Evolutionary conservation across 2,113 vertebrate species (phyloP).

Genomic region (Okapia johnstoni): DNA sequence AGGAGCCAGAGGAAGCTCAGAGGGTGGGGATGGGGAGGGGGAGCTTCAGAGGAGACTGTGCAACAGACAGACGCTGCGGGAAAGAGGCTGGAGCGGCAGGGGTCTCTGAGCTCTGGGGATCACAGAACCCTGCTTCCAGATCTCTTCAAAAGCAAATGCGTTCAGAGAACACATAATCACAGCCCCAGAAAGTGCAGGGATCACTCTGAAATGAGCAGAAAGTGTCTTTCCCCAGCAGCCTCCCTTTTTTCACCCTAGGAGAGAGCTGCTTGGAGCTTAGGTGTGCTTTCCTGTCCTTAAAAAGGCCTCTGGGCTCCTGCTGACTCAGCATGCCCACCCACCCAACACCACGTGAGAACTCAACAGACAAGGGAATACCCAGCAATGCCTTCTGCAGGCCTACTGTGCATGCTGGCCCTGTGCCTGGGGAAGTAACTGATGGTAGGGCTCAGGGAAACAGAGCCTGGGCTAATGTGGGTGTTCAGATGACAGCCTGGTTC

Average conservation of each 20-base stretch:
- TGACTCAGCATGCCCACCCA: not conserved
- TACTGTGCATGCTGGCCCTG: not conserved
- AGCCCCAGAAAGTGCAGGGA: not conserved
- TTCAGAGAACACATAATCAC: not conserved
- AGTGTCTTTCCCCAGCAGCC: not conserved
- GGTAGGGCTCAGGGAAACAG: not conserved
- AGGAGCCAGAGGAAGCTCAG: not conserved
- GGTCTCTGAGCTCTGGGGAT: not conserved
- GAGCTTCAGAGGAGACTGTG: not conserved
- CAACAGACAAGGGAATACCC: not conserved
- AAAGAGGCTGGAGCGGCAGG: not conserved
- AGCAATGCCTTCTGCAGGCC: not conserved
- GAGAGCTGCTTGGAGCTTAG: not conserved
- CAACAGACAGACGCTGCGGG: fast-evolving
- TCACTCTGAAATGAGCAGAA: not conserved
- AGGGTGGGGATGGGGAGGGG: not conserved
- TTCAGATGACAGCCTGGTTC: not conserved
- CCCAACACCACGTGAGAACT: fast-evolving
- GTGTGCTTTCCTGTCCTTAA: not conserved
- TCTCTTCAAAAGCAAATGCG: not conserved
- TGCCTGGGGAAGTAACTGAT: not conserved
- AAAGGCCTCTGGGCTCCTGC: too few species aligned
- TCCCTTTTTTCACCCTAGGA: not conserved
- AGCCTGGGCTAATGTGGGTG: not conserved
- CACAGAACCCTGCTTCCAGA: fast-evolving